Percentiles rank a stretch among this genome's conserved stretches.
phyloP scores from a whole-genome alignment of 92 coral and sea anemone genomes.

The Palythoa heliodiscus region DNA sequence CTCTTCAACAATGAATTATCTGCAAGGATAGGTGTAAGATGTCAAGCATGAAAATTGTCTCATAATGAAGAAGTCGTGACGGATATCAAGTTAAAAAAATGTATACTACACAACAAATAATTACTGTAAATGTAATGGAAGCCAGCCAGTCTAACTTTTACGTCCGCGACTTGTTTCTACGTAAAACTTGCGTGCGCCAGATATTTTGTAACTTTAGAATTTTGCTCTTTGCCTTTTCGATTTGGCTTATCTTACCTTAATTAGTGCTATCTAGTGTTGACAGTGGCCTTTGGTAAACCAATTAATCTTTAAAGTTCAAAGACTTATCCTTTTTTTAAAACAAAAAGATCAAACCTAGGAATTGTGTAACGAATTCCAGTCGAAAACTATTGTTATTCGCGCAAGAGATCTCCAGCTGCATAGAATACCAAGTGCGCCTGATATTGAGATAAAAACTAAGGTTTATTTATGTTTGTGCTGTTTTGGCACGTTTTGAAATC shows the following conservation, averaged over 20 bases:
- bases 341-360: background rate
- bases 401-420: background rate
- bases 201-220: background rate
- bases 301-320: slow-evolving; percentile 31
- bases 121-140: slow-evolving; percentile 1
- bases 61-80: slow-evolving; percentile 7
- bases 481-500: background rate
- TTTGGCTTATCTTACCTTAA: slow-evolving; percentile 33
- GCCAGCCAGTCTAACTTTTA: background rate
- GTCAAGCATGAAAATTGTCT: slow-evolving; percentile 33
- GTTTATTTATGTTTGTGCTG: background rate
- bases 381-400: background rate
- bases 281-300: slow-evolving; percentile 34
- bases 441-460: background rate
- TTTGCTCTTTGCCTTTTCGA: slow-evolving; percentile 10
- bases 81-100: slow-evolving; percentile 32
- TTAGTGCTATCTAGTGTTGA: slow-evolving; percentile 48
- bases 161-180: background rate
- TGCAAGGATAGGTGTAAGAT: slow-evolving; percentile 37
- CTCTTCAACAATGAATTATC: slow-evolving; percentile 42
- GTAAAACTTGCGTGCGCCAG: slow-evolving; percentile 28
- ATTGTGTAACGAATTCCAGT: background rate
- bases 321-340: background rate
- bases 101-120: background rate
- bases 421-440: background rate